phyloP scores from a whole-genome alignment of 2,113 vertebrate genomes.

The Epinephelus moara region DNA sequence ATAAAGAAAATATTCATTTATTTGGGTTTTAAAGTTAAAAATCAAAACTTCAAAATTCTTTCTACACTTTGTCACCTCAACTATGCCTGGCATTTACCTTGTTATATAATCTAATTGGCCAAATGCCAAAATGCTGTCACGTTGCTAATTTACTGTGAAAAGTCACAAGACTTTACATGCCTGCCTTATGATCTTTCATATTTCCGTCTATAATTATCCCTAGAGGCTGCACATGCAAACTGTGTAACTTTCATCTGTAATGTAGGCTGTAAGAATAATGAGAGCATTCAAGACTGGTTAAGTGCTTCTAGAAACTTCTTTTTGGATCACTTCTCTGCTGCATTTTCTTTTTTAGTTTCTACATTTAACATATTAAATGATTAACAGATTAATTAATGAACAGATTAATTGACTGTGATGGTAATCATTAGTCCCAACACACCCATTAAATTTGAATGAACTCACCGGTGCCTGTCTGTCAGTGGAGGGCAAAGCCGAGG shows the following conservation, averaged over 20 bases:
- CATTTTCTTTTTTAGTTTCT: too few relatives aligned
- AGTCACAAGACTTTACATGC: neutral
- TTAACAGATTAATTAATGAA: neutral
- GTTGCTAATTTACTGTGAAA: neutral
- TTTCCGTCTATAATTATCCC: neutral
- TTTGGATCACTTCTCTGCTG: too few relatives aligned
- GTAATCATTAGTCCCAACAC: neutral
- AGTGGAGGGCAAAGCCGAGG: constrained; percentile 81
- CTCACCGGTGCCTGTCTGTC: constrained; percentile 89
- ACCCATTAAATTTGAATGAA: constrained; percentile 25
- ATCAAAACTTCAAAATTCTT: neutral
- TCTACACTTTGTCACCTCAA: neutral
- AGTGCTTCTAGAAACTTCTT: too few relatives aligned
- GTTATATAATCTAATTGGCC: neutral
- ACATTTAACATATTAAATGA: neutral
- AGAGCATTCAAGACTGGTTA: too few relatives aligned
- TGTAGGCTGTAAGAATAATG: too few relatives aligned
- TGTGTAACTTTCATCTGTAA: too few relatives aligned
- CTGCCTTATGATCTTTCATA: neutral
- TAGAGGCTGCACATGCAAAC: too few relatives aligned
- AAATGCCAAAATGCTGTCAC: neutral
- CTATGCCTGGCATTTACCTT: neutral
- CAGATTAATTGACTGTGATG: neutral
- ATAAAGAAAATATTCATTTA: neutral
- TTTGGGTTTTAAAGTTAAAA: too few relatives aligned